Percentiles rank a stretch among this genome's conserved stretches.
Conservation (phyloP, 2,888 invertebrate genomes). For the Baronia brevicornis region DNA sequence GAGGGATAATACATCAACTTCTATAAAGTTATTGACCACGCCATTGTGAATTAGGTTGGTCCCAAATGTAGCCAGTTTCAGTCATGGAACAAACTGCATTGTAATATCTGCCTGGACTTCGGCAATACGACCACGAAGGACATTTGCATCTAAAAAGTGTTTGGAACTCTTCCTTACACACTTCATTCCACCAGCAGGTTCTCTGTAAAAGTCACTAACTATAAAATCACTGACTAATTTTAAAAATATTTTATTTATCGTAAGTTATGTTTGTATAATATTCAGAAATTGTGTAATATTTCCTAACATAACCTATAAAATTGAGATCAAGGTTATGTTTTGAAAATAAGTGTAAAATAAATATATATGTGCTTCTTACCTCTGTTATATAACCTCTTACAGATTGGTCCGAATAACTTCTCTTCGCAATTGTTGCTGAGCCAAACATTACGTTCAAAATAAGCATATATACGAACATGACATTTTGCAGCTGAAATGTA, state of each 20-base stretch:
- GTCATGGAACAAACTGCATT: constrained; percentile 94
- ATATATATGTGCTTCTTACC: too few species aligned
- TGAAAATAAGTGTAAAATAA: too few species aligned
- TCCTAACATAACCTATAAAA: too few species aligned
- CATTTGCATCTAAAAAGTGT: constrained; percentile 90
- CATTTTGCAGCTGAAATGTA: constrained; percentile 52
- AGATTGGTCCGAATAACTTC: constrained; percentile 87
- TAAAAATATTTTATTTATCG: too few species aligned
- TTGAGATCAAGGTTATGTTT: too few species aligned
- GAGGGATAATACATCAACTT: not conserved
- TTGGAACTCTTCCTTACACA: constrained; percentile 94
- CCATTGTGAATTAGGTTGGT: constrained; percentile 79
- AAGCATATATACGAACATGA: constrained; percentile 46
- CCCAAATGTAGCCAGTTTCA: constrained; percentile 93
- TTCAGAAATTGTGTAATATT: too few species aligned
- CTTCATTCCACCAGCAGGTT: constrained; percentile 95
- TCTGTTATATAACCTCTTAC: constrained; percentile 88
- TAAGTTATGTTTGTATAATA: too few species aligned
- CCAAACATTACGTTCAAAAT: constrained; percentile 49
- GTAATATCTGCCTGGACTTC: constrained; percentile 91
- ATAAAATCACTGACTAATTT: too few species aligned
- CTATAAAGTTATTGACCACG: constrained; percentile 41
- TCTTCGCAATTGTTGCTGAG: constrained; percentile 68
- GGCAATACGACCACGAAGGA: constrained; percentile 91
- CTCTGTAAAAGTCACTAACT: too few species aligned